Conservation (phyloP, 2,113 vertebrate genomes). For the Erinaceus europaeus region DNA sequence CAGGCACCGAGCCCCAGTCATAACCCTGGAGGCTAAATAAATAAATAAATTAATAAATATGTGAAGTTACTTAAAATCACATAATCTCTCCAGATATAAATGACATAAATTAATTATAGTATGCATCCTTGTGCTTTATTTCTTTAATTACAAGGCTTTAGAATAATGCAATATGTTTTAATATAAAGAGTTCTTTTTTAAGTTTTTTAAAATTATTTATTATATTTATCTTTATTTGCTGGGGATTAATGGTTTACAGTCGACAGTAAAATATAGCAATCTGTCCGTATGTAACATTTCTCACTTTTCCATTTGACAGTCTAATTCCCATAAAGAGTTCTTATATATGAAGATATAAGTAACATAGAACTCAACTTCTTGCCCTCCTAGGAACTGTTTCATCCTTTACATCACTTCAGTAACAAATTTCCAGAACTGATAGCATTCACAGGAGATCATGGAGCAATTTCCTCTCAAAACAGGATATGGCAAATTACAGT, state of each 20-base stretch:
- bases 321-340: too few species aligned
- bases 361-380: neutral
- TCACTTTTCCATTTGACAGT: too few species aligned
- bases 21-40: too few species aligned
- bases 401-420: neutral
- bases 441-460: rapidly evolving
- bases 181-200: too few species aligned
- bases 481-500: rapidly evolving
- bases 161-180: neutral
- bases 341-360: neutral
- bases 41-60: constrained; percentile 4
- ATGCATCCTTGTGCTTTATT: neutral
- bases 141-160: neutral
- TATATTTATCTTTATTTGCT: too few species aligned
- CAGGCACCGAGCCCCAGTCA: too few species aligned
- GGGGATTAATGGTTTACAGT: too few species aligned
- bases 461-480: neutral
- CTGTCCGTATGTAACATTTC: too few species aligned
- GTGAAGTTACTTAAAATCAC: neutral
- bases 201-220: too few species aligned
- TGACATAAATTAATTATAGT: neutral
- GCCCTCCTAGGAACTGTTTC: neutral
- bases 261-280: too few species aligned
- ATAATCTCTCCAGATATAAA: neutral
- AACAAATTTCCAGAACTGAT: neutral